phyloP scores from a whole-genome alignment of 2,888 invertebrate genomes.

The Yponomeuta cagnagella region DNA sequence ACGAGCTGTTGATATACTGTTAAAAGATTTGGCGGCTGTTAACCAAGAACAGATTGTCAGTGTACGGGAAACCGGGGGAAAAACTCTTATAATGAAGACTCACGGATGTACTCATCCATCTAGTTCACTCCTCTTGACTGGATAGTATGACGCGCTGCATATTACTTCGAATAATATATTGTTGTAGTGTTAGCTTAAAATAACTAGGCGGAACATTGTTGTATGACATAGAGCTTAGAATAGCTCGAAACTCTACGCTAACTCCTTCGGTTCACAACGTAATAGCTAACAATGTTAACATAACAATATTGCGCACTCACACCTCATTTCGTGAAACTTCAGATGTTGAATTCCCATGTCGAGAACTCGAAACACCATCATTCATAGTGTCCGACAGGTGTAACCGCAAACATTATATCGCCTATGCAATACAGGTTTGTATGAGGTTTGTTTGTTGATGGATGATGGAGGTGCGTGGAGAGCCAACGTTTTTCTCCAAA shows the following conservation, averaged over 20 bases:
- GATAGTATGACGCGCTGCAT: no score
- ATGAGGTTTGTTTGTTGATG: conserved; percentile 31
- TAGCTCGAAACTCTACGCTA: not conserved
- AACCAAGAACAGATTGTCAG: no score
- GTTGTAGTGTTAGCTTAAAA: not conserved
- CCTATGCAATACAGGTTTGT: not conserved
- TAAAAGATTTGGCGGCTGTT: no score
- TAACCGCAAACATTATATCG: not conserved
- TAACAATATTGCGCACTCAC: not conserved
- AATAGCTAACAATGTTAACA: not conserved
- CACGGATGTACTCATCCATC: no score
- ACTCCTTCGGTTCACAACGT: not conserved
- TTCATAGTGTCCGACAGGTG: not conserved
- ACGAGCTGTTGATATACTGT: no score
- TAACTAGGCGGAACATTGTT: not conserved
- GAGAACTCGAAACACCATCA: not conserved
- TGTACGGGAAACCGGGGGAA: no score
- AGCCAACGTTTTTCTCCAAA: conserved; percentile 21
- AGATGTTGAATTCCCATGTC: not conserved
- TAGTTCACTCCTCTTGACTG: no score
- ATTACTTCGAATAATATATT: not conserved
- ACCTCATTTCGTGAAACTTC: not conserved
- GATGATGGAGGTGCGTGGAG: conserved; percentile 41
- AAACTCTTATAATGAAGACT: no score
- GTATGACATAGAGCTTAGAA: not conserved